These are phyloP conservation scores for Dreissena rostriformis DNA, from an alignment of 1,140 invertebrate genomes.

Conservation along the genomic window DNA sequence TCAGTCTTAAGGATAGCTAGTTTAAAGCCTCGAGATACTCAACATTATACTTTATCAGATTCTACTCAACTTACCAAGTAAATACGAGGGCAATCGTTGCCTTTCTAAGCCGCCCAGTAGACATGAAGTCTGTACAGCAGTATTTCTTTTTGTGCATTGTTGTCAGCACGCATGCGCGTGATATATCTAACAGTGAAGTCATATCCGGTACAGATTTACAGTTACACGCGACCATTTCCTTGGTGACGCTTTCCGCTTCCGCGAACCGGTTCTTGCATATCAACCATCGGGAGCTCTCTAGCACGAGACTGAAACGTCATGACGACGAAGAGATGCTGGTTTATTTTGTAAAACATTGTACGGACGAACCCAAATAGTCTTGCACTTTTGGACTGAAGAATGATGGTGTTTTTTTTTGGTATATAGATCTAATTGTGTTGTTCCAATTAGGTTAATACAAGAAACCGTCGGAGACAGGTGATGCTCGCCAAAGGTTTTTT, in stretches of 20 bases:
- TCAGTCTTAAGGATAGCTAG: too few species aligned
- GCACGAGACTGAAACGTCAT: conserved; percentile 66
- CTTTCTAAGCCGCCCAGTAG: conserved; percentile 61
- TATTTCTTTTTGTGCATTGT: conserved; percentile 72
- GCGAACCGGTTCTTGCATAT: conserved; percentile 70
- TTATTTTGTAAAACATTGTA: too few species aligned
- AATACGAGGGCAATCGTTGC: conserved; percentile 66
- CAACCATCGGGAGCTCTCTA: conserved; percentile 76
- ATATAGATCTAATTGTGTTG: too few species aligned
- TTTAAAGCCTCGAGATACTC: too few species aligned
- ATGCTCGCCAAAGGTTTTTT: too few species aligned
- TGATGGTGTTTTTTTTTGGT: too few species aligned
- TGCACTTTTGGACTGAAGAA: too few species aligned
- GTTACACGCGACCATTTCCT: conserved; percentile 74
- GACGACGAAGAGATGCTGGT: too few species aligned
- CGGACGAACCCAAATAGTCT: too few species aligned
- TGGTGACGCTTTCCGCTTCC: conserved; percentile 65
- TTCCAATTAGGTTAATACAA: too few species aligned
- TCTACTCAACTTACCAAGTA: conserved; percentile 59
- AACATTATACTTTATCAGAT: too few species aligned
- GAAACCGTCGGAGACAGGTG: too few species aligned
- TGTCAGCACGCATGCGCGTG: conserved; percentile 68
- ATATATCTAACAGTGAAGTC: conserved; percentile 68
- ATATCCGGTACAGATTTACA: conserved; percentile 66
- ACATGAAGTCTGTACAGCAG: conserved; percentile 71